Evolutionary conservation across 2,888 invertebrate species (phyloP).

Genomic region (Ectemnius continuus): DNA sequence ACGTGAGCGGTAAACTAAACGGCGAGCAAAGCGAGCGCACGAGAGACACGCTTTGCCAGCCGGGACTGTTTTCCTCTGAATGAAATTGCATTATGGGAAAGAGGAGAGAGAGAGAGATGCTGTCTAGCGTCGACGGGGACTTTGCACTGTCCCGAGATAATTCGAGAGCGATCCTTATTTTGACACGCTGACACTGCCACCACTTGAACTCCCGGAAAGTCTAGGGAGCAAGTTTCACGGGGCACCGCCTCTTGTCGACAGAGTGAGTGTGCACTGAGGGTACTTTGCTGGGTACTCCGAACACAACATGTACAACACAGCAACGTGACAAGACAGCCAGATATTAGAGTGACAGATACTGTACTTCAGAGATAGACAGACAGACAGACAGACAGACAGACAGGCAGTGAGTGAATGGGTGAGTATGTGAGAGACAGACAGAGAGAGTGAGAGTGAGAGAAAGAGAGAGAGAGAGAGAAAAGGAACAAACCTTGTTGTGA

Average conservation of each 20-base stretch:
- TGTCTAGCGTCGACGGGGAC: background rate
- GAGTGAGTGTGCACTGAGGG: too few relatives aligned
- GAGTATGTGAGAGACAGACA: slow-evolving; percentile 19
- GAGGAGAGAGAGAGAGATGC: too few relatives aligned
- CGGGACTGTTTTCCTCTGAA: slow-evolving; percentile 2
- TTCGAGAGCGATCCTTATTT: background rate
- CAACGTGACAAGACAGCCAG: slow-evolving; percentile 24
- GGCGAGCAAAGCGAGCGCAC: background rate
- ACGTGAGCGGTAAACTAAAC: slow-evolving; percentile 49
- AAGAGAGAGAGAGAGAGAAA: slow-evolving; percentile 30
- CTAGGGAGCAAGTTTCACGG: too few relatives aligned
- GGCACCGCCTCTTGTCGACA: too few relatives aligned
- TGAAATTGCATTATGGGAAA: slow-evolving; percentile 42
- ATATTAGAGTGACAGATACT: slow-evolving; percentile 34
- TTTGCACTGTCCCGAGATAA: background rate
- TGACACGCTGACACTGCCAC: too few relatives aligned
- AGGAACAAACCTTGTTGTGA: slow-evolving; percentile 77
- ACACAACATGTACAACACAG: slow-evolving; percentile 21
- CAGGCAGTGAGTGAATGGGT: slow-evolving; percentile 8
- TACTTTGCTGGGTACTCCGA: background rate
- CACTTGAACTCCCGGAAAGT: too few relatives aligned
- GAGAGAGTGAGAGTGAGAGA: slow-evolving; percentile 14
- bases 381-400: slow-evolving; percentile 5
- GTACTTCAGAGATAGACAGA: slow-evolving; percentile 36
- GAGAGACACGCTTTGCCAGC: background rate